A percentile compares a stretch with the other conserved stretches of the same genome.
phyloP scores from a whole-genome alignment of 1,140 invertebrate species.

The Subanguina moxae region DNA sequence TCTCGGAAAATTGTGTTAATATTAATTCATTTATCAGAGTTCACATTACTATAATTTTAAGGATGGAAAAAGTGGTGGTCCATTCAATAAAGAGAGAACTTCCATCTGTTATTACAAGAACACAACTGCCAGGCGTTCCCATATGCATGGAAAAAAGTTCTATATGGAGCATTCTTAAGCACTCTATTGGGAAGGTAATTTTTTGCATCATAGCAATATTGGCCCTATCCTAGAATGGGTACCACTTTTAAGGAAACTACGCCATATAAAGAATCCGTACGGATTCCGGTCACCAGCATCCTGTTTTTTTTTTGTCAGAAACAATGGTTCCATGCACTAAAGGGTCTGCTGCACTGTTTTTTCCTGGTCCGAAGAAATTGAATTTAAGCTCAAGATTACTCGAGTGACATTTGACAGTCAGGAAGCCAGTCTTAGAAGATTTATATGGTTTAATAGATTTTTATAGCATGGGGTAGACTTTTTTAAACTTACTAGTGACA shows the following conservation, averaged over 20 bases:
- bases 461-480: no score
- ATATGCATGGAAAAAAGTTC: constrained; percentile 9
- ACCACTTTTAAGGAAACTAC: no score
- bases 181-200: constrained; percentile 26
- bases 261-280: no score
- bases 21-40: no score
- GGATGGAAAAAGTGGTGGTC: neutral
- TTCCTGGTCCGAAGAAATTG: constrained; percentile 10
- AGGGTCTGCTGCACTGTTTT: constrained; percentile 5
- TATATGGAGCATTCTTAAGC: constrained; percentile 27
- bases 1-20: no score
- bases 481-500: constrained; percentile 75
- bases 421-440: constrained; percentile 16
- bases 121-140: constrained; percentile 8
- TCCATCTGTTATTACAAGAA: neutral
- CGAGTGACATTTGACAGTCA: constrained; percentile 15
- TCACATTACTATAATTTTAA: no score
- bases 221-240: no score
- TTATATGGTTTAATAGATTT: no score
- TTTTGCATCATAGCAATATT: neutral
- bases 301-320: no score
- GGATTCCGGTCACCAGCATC: no score
- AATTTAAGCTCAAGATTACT: neutral
- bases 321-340: constrained; percentile 8
- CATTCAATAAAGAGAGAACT: neutral